phyloP scores from a whole-genome alignment of 92 coral and sea anemone species.

The Epizoanthus fatuus region DNA sequence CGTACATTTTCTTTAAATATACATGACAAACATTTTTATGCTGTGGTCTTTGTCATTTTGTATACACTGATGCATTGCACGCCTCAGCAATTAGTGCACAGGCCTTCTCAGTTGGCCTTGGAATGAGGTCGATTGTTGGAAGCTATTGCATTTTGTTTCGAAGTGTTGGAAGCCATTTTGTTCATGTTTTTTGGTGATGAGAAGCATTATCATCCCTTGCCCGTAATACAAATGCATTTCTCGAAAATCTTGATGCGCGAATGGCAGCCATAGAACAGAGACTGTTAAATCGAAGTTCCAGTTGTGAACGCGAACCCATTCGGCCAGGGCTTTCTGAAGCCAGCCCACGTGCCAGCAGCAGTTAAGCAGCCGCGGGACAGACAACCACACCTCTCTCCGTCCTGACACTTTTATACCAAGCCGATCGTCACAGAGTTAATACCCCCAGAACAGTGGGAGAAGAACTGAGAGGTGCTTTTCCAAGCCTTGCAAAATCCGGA shows the following conservation, averaged over 20 bases:
- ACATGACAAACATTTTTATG: not conserved
- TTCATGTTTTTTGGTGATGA: constrained; percentile 10
- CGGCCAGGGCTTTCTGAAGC: constrained; percentile 28
- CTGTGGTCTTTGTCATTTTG: not conserved
- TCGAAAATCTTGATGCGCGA: constrained; percentile 51
- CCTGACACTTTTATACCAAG: too few relatives aligned
- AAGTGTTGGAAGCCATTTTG: too few relatives aligned
- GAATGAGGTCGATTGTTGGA: not conserved
- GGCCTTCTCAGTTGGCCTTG: constrained; percentile 17
- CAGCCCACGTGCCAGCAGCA: constrained; percentile 26
- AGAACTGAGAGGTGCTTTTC: constrained; percentile 66
- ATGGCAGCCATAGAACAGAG: constrained; percentile 58
- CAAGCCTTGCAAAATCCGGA: constrained; percentile 45
- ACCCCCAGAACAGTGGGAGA: constrained; percentile 41
- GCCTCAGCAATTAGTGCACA: not conserved
- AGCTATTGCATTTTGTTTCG: too few relatives aligned
- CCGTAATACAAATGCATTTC: constrained; percentile 56
- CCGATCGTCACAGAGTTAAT: too few relatives aligned
- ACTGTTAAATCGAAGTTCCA: constrained; percentile 38
- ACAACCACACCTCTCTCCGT: too few relatives aligned
- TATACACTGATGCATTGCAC: constrained; percentile 28
- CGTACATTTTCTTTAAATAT: not conserved
- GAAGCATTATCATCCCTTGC: constrained; percentile 64
- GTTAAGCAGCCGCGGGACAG: too few relatives aligned
- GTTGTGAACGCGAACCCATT: constrained; percentile 35